Evolutionary conservation across 1,140 invertebrate genomes (phyloP), one percentile per base, ranked within the genome.

Genomic region (Cecropterus lyciades): DNA sequence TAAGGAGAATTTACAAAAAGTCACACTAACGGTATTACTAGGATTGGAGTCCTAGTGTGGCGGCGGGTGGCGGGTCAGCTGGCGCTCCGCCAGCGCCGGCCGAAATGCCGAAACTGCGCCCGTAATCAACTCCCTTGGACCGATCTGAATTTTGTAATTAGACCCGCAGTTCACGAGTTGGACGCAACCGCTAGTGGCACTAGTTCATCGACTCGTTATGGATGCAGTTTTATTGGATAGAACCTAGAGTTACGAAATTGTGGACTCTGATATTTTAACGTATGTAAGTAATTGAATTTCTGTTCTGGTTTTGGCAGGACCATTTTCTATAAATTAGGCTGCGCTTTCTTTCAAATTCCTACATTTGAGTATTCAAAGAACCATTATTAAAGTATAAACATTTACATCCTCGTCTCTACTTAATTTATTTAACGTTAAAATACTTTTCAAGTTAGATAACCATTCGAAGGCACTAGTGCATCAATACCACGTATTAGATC

Each of bases 91-190:
- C 70, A 72, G 45, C 48, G 9, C 65, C 42, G 42, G 68, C 42
- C 51, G 68, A 49, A 60, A 69, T 65, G 57, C 52, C 49, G 49
- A 59, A 67, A 62, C 40, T 67, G 52, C 52, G 52, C 43, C 65
- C 65, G 67, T 79, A 79, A 79, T 79, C 69, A 73, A 75, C 69
- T 70, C 45, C 66, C 53, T 64, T 52, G 65, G 70, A 67, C 57
- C 77, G 64, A 70, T 75, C 75, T 73, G 69, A 76, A 75, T 75
- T 76, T 73, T 65, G 69, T 73, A 79, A 79, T 79, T 79, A 72
- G 65, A 70, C 24, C n/a, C n/a, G 16, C 57, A 14, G 51, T 53
- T 15, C 49, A 55, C 40, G 20, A 37, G 52, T 30, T 49, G 49
- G 40, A 55, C 24, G 13, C 20, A 10, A 42, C 49, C 24, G 51